Base-by-base conservation (phyloP, 2,113 vertebrate genomes). In the Eonycteris spelaea region DNA sequence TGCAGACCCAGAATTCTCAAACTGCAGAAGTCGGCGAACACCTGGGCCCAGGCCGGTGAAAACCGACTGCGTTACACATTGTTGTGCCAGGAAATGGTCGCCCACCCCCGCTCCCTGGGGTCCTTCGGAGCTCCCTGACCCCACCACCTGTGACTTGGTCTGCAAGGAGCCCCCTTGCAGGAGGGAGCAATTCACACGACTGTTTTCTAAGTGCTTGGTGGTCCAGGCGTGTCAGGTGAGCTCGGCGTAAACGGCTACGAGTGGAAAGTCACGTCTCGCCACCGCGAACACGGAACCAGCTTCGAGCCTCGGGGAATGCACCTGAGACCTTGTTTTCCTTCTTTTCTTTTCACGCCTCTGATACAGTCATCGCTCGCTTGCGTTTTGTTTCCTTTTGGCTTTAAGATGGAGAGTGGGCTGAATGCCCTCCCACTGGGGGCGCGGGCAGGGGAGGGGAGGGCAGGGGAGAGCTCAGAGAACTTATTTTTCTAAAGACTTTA, bases 391-490 rank as follows among this genome's bases (percentile, higher is more conserved):
- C 91, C 97, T 87, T 96, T 96, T 80, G 82, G 90, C 91, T 97
- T 97, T 95, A 92, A 98, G 97, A 95, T 97, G 84, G 88, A 95
- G 96, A 98, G 89, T 91, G 97, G 96, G 96, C 95, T 97, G 94
- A 86, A 93, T 13, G 33, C n/a, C 74, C 43, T 78, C 48, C 87
- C 7, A 75, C 35, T 90, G 91, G 92, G 95, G 97, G 15, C 51
- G 1, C 59, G 26, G 65, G 16, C n/a, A n/a, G n/a, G n/a, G n/a
- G n/a, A n/a, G n/a, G 65, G 53, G 87, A 21, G 30, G 21, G n/a
- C 79, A 73, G 97, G 95, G 97, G 90, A 94, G 84, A 71, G 86
- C 86, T 94, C 75, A 92, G 75, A 86, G n/a, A 51, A 51, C 59
- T 78, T 95, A 77, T 93, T 98, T 97, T 97, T 73, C 95, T 63